A percentile compares a stretch with the other conserved stretches of the same genome.
Conservation (phyloP, 2,113 vertebrate species). For the Sprattus sprattus region DNA sequence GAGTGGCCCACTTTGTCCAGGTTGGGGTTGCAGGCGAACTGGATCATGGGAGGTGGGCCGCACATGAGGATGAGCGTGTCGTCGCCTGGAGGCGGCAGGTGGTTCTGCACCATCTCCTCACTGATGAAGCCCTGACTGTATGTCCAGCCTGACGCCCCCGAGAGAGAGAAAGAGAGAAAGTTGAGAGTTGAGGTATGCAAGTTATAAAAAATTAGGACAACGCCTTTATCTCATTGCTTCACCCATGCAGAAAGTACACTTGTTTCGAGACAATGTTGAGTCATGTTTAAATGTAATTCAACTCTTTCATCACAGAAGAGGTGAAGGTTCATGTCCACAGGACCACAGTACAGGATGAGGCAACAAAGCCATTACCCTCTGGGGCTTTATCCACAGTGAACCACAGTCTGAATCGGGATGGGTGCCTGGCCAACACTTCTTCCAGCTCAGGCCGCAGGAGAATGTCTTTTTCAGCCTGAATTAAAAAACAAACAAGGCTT, state of each 20-base stretch:
- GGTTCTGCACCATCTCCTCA: constrained; percentile 86
- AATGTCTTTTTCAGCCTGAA: constrained; percentile 91
- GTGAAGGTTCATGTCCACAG: neutral
- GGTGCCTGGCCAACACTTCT: constrained; percentile 80
- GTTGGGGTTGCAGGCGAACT: constrained; percentile 92
- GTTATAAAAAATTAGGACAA: neutral
- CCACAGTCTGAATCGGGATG: constrained; percentile 87
- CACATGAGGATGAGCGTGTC: constrained; percentile 91
- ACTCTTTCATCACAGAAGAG: neutral
- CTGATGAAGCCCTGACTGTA: constrained; percentile 93
- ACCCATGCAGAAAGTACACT: neutral
- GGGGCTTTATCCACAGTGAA: constrained; percentile 87
- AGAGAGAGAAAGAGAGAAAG: neutral
- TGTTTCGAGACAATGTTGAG: neutral
- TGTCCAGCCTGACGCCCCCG: constrained; percentile 78
- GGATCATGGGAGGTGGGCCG: constrained; percentile 95
- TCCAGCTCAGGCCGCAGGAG: constrained; percentile 86
- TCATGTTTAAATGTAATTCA: neutral
- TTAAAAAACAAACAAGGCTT: neutral
- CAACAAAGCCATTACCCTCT: constrained; percentile 68
- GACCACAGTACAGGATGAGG: neutral
- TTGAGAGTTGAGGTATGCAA: neutral
- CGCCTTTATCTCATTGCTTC: neutral
- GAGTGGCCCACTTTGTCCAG: constrained; percentile 86
- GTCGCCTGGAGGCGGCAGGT: constrained; percentile 76